Evolutionary conservation across 2,113 vertebrate genomes (phyloP), one percentile per base, ranked within the genome.

Genomic region (Glaucomys volans): DNA sequence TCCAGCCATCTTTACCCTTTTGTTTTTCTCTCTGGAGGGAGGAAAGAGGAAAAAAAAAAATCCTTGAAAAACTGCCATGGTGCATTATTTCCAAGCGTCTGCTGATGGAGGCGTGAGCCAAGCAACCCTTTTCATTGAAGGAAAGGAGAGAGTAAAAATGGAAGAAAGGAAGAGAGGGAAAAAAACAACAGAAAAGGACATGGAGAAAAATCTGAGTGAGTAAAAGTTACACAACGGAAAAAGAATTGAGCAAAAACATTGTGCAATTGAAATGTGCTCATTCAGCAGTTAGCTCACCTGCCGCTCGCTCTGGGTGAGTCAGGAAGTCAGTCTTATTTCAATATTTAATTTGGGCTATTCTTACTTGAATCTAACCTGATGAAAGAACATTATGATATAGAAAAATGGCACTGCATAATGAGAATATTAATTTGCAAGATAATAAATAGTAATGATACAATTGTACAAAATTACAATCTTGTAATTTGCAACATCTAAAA

Each of bases 1-100:
- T 97, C 86, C 92, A 90, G 95, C 96, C 97, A 96, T 97, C 97
- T 94, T 97, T 95, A 95, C 90, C 71, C 96, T 97, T 98, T 98
- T 97, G 98, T 96, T 97, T 96, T 98, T 96, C 92, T 96, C 92
- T 97, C 91, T 95, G 66, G 94, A 74, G 84, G 75, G 71, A 91
- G 75, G 88, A 95, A 97, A 97, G 96, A 96, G 71, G 71, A 6
- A 22, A 24, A 96, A 97, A 2, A 96, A 97, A 95, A 97, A 92
- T 37, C 74, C 89, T 94, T 98, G 98, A 95, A 92, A 88, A 92
- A 8, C 37, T 96, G 97, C 97, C 98, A 97, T 50, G 76, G 5
- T 85, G 42, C 72, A 0, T 95, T 94, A 95, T 86, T 96, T 95
- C 81, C 91, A 92, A 95, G 88, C 11, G 1, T 96, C 95, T 93